Evolutionary conservation across 92 coral and sea anemone species (phyloP), one percentile per base, ranked within the genome.

Genomic region (Montipora capitata): DNA sequence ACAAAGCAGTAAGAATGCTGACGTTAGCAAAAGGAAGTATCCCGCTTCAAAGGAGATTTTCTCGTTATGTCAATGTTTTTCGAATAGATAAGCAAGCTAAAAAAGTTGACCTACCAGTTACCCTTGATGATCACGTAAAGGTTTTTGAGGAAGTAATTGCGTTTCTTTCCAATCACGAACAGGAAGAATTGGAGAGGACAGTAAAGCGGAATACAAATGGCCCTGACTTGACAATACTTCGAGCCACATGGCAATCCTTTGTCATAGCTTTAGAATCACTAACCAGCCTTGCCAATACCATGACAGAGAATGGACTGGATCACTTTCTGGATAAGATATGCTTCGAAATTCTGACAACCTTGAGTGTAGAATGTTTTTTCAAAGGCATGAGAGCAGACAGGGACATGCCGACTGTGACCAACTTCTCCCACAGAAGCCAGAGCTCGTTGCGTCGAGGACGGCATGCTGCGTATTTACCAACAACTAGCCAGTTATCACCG

Each of bases 21-120:
- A 27, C 89, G 15, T 89, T 78, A 56, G 92, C 92, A 74, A 75
- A 63, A 72, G 89, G 89, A 48, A 81, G 77, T 35, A 17, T 90
- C 18, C 87, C 93, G 11, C 85, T 85, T 2, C 93, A 90, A 73
- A 61, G 76, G 41, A 42, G 2, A 1, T 48, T 90, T 73, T 77
- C 91, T 35, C 56, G 71, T 13, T 90, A 90, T 40, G 93, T 87
- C 9, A 85, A 90, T 68, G 62, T 90, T 41, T 90, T 59, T 20
- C 35, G 35, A 27, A 27, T 27, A 27, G 35, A 27, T 27, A 27
- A 27, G 35, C 35, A 27, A 27, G 35, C 35, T 20, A 27, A 27
- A 41, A 14, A 38, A 83, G 76, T 75, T 0, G 79, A 83, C 61
- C 68, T 44, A n/a, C 92, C 89, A 0, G 13, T 13, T 40, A 83